These are phyloP conservation scores for Drosophila burlai DNA, from an alignment of 1,140 invertebrate genomes.

Conservation along the genomic window DNA sequence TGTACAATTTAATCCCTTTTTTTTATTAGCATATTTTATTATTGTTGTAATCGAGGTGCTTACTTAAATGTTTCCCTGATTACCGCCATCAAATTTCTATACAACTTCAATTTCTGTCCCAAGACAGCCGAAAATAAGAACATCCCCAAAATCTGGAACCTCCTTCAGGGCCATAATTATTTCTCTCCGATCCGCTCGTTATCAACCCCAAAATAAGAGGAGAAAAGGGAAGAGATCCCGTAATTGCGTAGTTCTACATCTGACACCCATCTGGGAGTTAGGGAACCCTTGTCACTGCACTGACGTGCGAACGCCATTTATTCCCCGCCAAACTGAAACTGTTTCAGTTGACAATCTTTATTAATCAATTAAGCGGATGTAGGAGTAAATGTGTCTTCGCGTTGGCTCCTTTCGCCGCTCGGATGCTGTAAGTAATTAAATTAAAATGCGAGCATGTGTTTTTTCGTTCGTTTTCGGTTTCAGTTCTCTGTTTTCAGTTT, in stretches of 20 bases:
- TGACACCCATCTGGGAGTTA: constrained; percentile 63
- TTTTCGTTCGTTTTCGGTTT: constrained; percentile 48
- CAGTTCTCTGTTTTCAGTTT: constrained; percentile 21
- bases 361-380: constrained; percentile 77
- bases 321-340: constrained; percentile 32
- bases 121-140: constrained; percentile 31
- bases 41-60: not conserved
- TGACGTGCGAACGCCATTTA: constrained; percentile 65
- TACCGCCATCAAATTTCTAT: not conserved
- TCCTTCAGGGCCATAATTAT: constrained; percentile 19
- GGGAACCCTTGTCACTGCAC: constrained; percentile 62
- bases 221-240: constrained; percentile 23
- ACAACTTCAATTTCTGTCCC: not conserved
- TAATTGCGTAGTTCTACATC: constrained; percentile 59
- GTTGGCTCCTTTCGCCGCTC: constrained; percentile 52
- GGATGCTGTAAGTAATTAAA: constrained; percentile 81
- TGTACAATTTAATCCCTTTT: not conserved
- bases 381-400: constrained; percentile 51
- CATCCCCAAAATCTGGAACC: constrained; percentile 22
- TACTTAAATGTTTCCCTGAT: not conserved
- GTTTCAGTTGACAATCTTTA: constrained; percentile 74
- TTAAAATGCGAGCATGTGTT: constrained; percentile 82
- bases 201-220: constrained; percentile 38
- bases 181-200: constrained; percentile 41
- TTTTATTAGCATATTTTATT: not conserved